A percentile compares a stretch with the other conserved stretches of the same genome.
phyloP scores from a whole-genome alignment of 1,140 invertebrate genomes.

The Bombus soroeensis region DNA sequence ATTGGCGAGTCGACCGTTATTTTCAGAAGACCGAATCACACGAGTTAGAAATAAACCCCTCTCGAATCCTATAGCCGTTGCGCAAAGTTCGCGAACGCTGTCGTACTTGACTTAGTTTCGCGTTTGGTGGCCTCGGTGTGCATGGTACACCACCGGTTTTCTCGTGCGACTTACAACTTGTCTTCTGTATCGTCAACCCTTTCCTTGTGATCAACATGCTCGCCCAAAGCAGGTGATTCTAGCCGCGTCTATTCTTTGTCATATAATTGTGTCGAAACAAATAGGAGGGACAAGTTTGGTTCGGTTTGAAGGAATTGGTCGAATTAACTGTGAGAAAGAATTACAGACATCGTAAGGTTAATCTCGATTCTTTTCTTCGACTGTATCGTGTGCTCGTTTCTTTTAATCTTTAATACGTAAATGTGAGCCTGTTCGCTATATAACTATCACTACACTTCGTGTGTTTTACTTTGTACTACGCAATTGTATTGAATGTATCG shows the following conservation, averaged over 20 bases:
- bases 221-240: constrained; percentile 61
- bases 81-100: constrained; percentile 64
- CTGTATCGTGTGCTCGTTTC: not conserved
- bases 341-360: too few relatives aligned
- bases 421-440: too few relatives aligned
- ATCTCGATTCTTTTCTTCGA: not conserved
- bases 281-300: not conserved
- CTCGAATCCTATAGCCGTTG: constrained; percentile 58
- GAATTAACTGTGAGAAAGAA: not conserved
- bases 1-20: constrained; percentile 68
- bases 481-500: too few relatives aligned
- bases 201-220: constrained; percentile 57
- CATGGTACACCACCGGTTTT: constrained; percentile 43
- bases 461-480: too few relatives aligned
- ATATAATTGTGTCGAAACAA: not conserved
- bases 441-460: too few relatives aligned
- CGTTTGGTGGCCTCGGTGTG: constrained; percentile 65
- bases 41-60: constrained; percentile 74
- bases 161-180: not conserved
- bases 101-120: constrained; percentile 77
- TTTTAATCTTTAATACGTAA: too few relatives aligned
- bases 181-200: not conserved
- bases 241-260: not conserved
- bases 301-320: not conserved
- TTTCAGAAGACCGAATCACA: constrained; percentile 76